Evolutionary conservation across 2,113 vertebrate species (phyloP), one percentile per base, ranked within the genome.

Genomic region (Scatophagus argus): DNA sequence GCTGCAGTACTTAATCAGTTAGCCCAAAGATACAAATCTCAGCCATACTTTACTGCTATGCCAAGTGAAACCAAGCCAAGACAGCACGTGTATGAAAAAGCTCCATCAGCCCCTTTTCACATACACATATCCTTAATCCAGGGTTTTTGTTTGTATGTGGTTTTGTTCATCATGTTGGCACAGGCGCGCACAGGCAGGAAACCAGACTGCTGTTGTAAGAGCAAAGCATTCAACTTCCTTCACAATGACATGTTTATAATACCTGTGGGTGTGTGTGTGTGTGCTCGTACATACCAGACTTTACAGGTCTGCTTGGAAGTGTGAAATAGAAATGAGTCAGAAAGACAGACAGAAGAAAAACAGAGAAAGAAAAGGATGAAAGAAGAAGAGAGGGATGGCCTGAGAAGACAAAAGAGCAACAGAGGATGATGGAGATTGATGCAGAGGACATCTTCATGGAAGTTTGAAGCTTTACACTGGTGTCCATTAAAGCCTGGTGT

Each of bases 191-290:
- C 56, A 51, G 19, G 38, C 63, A 79, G 51, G 41, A 59, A 74
- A 41, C 49, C 49, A 58, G 76, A 23, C 21, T 27, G 60, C 25
- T 71, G 67, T 51, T 2, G 14, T n/a, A 11, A 16, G 46, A 63
- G 6, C 11, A 70, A 52, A 52, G 66, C 51, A 29, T 41, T 70
- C 19, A 38, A 72, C 82, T 72, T 66, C 71, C 71, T 39, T 3
- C 52, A 27, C 60, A 12, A 60, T 44, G 82, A 72, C 72, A 38
- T 84, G 82, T 80, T 81, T 84, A 70, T 39, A 64, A 59, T 47
- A 66, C 43, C 36, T 56, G 58, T 54, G 27, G 52, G 59, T 43
- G 61, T 23, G n/a, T 12, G 52, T 38, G 62, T 27, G 14, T 1
- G 8, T 2, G 27, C 23, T 52, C 66, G 61, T 16, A 66, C 74